phyloP scores from a whole-genome alignment of 2,113 vertebrate genomes.

The Haplochromis burtoni region DNA sequence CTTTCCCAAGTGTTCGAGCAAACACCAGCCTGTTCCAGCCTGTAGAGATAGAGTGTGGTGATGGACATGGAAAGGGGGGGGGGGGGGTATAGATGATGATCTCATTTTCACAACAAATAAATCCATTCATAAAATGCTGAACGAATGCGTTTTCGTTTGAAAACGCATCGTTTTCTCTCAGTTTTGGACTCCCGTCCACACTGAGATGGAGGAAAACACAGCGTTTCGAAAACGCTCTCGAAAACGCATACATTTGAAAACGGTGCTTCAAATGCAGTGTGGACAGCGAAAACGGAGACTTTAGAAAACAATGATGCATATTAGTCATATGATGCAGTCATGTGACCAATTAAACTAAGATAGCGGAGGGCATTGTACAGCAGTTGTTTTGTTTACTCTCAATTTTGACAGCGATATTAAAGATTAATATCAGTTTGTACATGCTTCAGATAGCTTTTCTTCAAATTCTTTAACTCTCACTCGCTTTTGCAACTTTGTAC shows the following conservation, averaged over 20 bases:
- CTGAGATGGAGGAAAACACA: not conserved
- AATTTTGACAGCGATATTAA: not conserved
- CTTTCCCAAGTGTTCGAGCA: not conserved
- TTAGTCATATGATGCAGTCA: not conserved
- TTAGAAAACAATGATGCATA: not conserved
- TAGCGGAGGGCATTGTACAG: not conserved
- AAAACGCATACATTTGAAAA: not conserved
- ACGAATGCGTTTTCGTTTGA: no score
- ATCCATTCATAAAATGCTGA: no score
- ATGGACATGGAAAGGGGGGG: not conserved
- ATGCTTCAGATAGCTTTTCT: not conserved
- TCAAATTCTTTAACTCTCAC: not conserved
- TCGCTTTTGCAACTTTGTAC: not conserved
- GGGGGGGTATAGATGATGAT: no score
- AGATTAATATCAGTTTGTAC: not conserved
- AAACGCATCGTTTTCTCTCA: not conserved
- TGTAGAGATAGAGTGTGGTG: not conserved
- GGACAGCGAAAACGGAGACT: not conserved
- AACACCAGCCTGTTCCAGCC: not conserved
- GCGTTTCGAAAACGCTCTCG: not conserved
- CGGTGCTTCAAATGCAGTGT: not conserved
- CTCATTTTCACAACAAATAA: no score
- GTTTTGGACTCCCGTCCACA: not conserved
- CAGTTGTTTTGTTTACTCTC: not conserved
- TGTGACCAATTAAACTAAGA: not conserved